Conservation (phyloP, 2,113 vertebrate genomes). For the Corydoras maculifer region DNA sequence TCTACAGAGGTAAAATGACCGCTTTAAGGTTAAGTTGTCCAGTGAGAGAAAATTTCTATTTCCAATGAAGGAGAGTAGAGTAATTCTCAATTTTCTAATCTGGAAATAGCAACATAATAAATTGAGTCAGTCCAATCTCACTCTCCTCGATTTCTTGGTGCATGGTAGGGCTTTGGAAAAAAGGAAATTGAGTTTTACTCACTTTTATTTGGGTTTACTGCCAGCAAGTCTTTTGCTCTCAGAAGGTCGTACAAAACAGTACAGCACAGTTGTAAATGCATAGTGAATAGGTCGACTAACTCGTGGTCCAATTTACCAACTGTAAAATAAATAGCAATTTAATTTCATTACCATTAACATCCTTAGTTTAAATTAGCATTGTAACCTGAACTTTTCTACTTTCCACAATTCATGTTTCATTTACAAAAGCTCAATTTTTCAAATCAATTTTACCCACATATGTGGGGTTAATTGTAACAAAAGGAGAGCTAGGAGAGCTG, state of each 20-base stretch:
- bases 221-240: not conserved
- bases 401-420: no score
- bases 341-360: no score
- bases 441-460: no score
- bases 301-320: no score
- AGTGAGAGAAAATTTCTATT: not conserved
- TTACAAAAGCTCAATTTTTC: no score
- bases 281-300: not conserved
- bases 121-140: not conserved
- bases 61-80: not conserved
- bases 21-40: not conserved
- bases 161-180: not conserved
- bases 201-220: not conserved
- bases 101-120: not conserved
- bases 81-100: constrained; percentile 2
- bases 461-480: no score
- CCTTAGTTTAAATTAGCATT: no score
- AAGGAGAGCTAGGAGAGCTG: no score
- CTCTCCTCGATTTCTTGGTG: constrained; percentile 3
- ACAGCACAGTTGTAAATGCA: constrained; percentile 3
- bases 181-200: constrained; percentile 2
- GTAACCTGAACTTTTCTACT: no score
- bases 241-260: constrained; percentile 3
- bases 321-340: no score
- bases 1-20: not conserved